Evolutionary conservation across 2,888 invertebrate species (phyloP).

Genomic region (Sphecodes monilicornis): DNA sequence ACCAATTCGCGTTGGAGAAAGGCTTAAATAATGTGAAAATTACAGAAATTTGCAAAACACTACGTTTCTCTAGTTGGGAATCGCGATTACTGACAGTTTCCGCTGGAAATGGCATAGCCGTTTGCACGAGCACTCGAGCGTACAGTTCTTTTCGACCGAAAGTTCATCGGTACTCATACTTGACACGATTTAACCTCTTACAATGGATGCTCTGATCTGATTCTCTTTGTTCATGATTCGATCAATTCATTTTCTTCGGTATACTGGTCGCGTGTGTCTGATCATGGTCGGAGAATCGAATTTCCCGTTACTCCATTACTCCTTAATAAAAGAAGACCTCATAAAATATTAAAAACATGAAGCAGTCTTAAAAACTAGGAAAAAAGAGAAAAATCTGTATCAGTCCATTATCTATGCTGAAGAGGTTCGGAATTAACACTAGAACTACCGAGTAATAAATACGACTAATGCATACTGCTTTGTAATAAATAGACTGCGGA

Average conservation of each 20-base stretch:
- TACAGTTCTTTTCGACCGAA: conserved; percentile 3
- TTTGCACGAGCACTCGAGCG: conserved; percentile 1
- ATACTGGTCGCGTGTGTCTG: conserved; percentile 33
- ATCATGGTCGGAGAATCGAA: not conserved
- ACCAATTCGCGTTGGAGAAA: no score
- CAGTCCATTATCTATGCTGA: not conserved
- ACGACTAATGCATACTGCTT: no score
- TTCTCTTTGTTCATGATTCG: conserved; percentile 35
- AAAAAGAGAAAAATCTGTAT: not conserved
- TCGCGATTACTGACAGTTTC: not conserved
- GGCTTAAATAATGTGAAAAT: no score
- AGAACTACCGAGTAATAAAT: no score
- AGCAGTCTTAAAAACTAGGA: no score
- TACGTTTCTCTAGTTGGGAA: not conserved
- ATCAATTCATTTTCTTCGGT: conserved; percentile 23
- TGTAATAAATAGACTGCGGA: no score
- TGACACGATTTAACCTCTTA: conserved; percentile 23
- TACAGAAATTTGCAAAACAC: no score
- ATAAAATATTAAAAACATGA: not conserved
- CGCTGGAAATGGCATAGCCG: not conserved
- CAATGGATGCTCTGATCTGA: conserved; percentile 20
- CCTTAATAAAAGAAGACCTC: not conserved
- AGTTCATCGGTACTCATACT: conserved; percentile 16
- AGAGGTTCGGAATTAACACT: no score
- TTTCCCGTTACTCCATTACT: not conserved